Percentiles rank a stretch among this genome's conserved stretches.
Evolutionary conservation across 2,888 invertebrate genomes (phyloP).

Genomic region (Danaus chrysippus): DNA sequence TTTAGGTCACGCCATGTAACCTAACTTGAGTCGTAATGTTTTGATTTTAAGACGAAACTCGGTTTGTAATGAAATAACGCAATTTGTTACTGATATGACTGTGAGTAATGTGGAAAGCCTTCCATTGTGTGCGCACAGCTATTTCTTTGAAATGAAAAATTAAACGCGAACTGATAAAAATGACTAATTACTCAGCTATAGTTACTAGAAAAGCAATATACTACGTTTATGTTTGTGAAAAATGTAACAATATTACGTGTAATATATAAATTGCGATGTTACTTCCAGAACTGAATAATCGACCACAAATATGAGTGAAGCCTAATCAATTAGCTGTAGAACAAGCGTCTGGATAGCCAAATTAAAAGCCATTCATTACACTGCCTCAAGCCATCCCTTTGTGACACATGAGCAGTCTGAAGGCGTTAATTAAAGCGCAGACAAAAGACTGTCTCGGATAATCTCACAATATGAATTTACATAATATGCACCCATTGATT

Average conservation of each 20-base stretch:
- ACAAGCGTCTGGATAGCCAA: conserved; percentile 26
- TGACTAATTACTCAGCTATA: neutral
- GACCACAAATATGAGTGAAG: conserved; percentile 1
- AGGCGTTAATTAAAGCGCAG: conserved; percentile 28
- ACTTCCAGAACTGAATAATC: neutral
- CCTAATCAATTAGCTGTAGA: conserved; percentile 16
- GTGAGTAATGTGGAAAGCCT: conserved; percentile 17
- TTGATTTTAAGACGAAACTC: conserved; percentile 19
- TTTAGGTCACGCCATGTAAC: conserved; percentile 52
- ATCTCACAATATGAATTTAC: conserved; percentile 23
- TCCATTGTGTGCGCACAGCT: conserved; percentile 7
- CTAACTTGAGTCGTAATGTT: conserved; percentile 36
- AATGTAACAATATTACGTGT: too few relatives aligned
- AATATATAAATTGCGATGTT: too few relatives aligned
- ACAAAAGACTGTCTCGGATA: conserved; percentile 27
- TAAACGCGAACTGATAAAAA: neutral
- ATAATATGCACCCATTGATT: neutral
- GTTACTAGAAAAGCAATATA: too few relatives aligned
- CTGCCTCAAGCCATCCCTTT: conserved; percentile 24
- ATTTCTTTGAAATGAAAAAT: conserved; percentile 1
- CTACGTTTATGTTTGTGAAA: too few relatives aligned
- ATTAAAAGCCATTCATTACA: conserved; percentile 30
- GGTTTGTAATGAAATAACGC: conserved; percentile 12
- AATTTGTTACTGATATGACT: conserved; percentile 20
- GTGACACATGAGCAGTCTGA: conserved; percentile 27